phyloP scores from a whole-genome alignment of 2,797 vertebrate species.

The Cercopithecus petaurista region DNA sequence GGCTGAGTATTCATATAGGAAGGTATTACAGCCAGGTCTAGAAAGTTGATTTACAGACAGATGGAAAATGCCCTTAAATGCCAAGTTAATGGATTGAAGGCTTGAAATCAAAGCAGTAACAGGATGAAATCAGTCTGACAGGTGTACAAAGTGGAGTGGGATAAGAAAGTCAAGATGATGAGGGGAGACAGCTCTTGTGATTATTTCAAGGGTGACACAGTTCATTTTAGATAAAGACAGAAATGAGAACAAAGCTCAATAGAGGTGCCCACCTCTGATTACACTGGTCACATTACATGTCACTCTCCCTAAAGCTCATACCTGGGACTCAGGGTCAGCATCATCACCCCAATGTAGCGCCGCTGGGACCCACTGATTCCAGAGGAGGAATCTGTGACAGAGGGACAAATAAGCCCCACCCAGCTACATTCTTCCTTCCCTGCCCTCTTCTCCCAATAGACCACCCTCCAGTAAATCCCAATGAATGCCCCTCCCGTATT shows the following conservation, averaged over 20 bases:
- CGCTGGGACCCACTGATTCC: conserved; percentile 85
- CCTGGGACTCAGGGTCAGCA: conserved; percentile 96
- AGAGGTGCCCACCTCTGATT: background rate
- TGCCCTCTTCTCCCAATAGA: background rate
- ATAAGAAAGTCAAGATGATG: conserved; percentile 1
- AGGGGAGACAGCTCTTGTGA: background rate
- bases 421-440: background rate
- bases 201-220: background rate
- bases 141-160: background rate
- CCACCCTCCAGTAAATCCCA: accelerated
- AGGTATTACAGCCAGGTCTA: background rate
- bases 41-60: background rate
- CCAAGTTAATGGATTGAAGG: background rate
- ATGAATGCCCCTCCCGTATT: background rate
- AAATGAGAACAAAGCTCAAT: background rate
- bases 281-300: background rate
- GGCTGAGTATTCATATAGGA: background rate
- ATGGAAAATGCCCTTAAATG: background rate
- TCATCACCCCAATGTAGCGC: conserved; percentile 96
- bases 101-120: background rate
- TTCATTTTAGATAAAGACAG: background rate
- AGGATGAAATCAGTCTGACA: background rate
- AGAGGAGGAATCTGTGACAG: conserved; percentile 88
- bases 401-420: conserved; percentile 6
- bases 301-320: conserved; percentile 72